Evolutionary conservation across 1,140 invertebrate genomes (phyloP), one percentile per base, ranked within the genome.

Genomic region (Drosophila mayri): DNA sequence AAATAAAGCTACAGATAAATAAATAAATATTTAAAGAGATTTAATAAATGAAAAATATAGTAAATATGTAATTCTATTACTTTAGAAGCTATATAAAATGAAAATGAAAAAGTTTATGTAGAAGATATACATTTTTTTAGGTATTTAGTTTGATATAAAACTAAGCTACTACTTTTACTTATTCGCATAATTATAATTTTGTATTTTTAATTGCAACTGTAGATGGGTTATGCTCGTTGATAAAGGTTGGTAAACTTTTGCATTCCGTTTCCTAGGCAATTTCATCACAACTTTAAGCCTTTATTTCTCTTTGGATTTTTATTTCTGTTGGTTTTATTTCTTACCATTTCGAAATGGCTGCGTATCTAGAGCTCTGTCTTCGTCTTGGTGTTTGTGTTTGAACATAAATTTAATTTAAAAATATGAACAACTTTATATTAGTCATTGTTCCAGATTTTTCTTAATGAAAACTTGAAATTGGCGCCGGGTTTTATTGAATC

Each of bases 351-450:
- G n/a, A 50, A 5, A 43, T 59, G 37, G 43, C 32, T 59, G 30
- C 44, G 22, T 59, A 40, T 58, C 14, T 40, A 16, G 32, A 22
- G 16, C 30, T 22, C 18, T 22, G 10, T 22, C 18, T 22, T 35
- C 6, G 18, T 10, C 61, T 38, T 60, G 41, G 43, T 43, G 44
- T 54, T 70, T 62, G 5, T 32, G 28, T 30, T 70, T 10, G n/a
- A 59, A 60, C 61, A 72, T 58, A 62, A 68, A 72, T 77, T 85
- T 77, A 81, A 85, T 84, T 84, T 80, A 73, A 85, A 85, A 84
- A 61, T 44, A 28, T 35, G 28, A 6, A 46, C 22, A 32, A 44
- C 38, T 46, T 37, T 30, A 32, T 38, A 37, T 4, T 44, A 63
- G 38, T 12, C 10, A 47, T 22, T n/a, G 30, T 12, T 43, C 12